Evolutionary conservation across 2,797 vertebrate genomes (phyloP).

Genomic region (Amblyraja radiata): DNA sequence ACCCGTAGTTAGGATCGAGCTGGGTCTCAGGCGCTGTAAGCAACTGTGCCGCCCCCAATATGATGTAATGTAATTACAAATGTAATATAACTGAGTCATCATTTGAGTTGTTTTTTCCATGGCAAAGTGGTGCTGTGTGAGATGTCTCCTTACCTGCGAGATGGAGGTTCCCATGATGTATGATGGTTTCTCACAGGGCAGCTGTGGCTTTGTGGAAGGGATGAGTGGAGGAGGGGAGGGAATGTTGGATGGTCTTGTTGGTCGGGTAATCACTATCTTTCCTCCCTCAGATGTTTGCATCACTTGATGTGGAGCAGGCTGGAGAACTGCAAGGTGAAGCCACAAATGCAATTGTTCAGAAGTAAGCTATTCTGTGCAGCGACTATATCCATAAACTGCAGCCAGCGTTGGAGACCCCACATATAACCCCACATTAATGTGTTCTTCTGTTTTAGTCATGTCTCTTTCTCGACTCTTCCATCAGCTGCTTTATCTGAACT

Average conservation of each 20-base stretch:
- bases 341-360: background rate
- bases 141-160: constrained; percentile 73
- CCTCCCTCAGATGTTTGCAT: constrained; percentile 81
- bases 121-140: background rate
- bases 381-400: background rate
- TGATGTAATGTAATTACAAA: too few relatives aligned
- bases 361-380: background rate
- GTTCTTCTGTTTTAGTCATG: background rate
- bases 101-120: too few relatives aligned
- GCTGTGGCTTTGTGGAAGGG: constrained; percentile 81
- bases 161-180: constrained; percentile 97
- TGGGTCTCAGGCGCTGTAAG: too few relatives aligned
- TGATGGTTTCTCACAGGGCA: constrained; percentile 86
- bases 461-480: background rate
- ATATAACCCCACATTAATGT: background rate
- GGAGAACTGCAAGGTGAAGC: constrained; percentile 68
- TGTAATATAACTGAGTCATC: too few relatives aligned
- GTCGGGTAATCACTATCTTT: constrained; percentile 78
- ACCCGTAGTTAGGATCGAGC: too few relatives aligned
- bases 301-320: constrained; percentile 83
- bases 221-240: constrained; percentile 92
- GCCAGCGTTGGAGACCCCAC: background rate
- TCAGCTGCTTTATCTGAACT: background rate
- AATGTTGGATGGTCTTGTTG: constrained; percentile 79
- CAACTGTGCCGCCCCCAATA: too few relatives aligned